phyloP scores from a whole-genome alignment of 2,797 vertebrate species.

The Anolis apletophallus region DNA sequence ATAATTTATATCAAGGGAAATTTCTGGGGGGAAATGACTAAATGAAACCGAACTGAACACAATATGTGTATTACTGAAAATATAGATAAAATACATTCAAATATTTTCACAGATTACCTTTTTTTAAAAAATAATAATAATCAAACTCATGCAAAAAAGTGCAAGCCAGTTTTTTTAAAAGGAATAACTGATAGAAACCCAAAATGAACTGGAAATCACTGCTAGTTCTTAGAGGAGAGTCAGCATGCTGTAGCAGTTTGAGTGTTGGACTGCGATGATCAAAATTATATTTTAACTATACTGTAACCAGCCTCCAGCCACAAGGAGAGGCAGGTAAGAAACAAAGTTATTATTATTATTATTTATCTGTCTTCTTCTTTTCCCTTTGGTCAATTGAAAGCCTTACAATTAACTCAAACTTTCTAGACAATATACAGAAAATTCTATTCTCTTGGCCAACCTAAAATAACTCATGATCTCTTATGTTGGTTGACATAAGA shows the following conservation, averaged over 20 bases:
- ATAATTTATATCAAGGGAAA: background rate
- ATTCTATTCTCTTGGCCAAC: too few species aligned
- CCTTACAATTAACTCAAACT: background rate
- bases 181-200: background rate
- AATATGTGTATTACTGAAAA: background rate
- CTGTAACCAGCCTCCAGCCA: too few species aligned
- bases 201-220: background rate
- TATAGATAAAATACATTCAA: background rate
- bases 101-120: background rate
- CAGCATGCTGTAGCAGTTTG: too few species aligned
- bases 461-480: too few species aligned
- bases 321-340: too few species aligned
- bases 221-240: too few species aligned
- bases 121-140: too few species aligned
- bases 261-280: too few species aligned
- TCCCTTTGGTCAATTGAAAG: background rate
- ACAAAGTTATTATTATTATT: too few species aligned
- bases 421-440: background rate
- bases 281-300: too few species aligned
- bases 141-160: background rate
- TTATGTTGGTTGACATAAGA: too few species aligned
- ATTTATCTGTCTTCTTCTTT: background rate
- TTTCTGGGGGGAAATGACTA: background rate
- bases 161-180: background rate
- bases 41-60: background rate